These are phyloP conservation scores for Prochilodus magdalenae DNA, from an alignment of 2,113 vertebrate genomes.

Conservation along the genomic window DNA sequence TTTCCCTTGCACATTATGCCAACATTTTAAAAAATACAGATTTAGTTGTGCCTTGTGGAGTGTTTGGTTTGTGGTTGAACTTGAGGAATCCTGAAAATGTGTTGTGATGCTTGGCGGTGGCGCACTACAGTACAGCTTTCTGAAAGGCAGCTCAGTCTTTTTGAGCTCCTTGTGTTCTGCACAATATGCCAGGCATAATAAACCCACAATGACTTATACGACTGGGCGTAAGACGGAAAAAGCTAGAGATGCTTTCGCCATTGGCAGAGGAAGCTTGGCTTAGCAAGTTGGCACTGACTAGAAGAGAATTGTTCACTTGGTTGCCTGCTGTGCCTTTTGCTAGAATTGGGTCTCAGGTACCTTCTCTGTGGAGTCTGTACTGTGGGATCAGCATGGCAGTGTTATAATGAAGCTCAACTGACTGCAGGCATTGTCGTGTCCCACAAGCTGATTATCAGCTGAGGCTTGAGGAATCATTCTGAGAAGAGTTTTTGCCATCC, in stretches of 20 bases:
- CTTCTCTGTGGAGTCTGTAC: neutral
- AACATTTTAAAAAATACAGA: neutral
- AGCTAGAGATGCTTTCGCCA: neutral
- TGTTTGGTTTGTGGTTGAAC: neutral
- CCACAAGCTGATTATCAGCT: constrained; percentile 33
- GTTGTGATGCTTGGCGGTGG: neutral
- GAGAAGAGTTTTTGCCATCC: constrained; percentile 43
- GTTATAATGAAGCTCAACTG: constrained; percentile 43
- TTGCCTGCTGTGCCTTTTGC: neutral
- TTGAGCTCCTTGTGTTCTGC: neutral
- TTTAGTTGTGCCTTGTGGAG: neutral
- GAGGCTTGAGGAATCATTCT: constrained; percentile 28
- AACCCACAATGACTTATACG: constrained; percentile 6
- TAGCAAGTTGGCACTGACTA: constrained; percentile 13
- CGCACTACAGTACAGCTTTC: neutral
- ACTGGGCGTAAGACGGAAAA: neutral
- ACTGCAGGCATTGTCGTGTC: constrained; percentile 18
- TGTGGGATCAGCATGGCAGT: constrained; percentile 31
- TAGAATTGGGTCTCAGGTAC: constrained; percentile 2
- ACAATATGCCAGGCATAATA: neutral
- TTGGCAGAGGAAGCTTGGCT: neutral
- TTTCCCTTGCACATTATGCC: neutral
- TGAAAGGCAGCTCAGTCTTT: neutral
- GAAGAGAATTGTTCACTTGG: neutral
- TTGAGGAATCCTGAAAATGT: constrained; percentile 7